Evolutionary conservation across 2,888 invertebrate genomes (phyloP), one percentile per base, ranked within the genome.

Genomic region (Nephrotoma guestfalica): DNA sequence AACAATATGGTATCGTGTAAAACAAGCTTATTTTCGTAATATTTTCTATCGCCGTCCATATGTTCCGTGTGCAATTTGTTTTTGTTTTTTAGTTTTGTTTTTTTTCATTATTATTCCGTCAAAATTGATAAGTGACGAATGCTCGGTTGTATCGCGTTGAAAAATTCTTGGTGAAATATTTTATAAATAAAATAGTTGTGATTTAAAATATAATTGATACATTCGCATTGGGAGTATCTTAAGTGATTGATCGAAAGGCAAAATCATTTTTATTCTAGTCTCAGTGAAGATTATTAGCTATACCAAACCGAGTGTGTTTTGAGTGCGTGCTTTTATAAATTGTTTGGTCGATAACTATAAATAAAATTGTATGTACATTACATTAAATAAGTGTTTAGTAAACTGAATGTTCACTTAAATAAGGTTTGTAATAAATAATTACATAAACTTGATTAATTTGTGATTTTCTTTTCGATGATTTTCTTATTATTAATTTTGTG

Each of bases 111-210:
- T 71, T 84, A 84, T 41, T 41, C 84, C 84, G 84, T 84, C 84
- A 84, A 84, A 84, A 41, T 84, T 84, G 84, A 41, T 84, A 84
- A 84, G 84, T 84, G 42, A 84, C 42, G 42, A 84, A 71, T 71
- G 71, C 6, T 51, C 30, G 30, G 30, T 3, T 15, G 51, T 71
- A 9, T 71, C 4, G 71, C 30, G 71, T 30, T 30, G 30, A 30
- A 30, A 51, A 71, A 71, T 71, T 71, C 7, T 71, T 30, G 7
- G 71, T 71, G 30, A 7, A 71, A 71, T 30, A 15, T 51, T 51
- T 51, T 51, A 15, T 51, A 15, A 30, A 30, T 57, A 71, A 71
- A 71, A 6, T 51, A 15, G 9, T 51, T 51, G 51, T 51, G 51
- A 51, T 71, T 71, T 71, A 30, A 9, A 7, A 71, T 30, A 71